A percentile compares a stretch with the other conserved stretches of the same genome.
phyloP scores from a whole-genome alignment of 2,797 vertebrate species.

The Epinephelus coioides region DNA sequence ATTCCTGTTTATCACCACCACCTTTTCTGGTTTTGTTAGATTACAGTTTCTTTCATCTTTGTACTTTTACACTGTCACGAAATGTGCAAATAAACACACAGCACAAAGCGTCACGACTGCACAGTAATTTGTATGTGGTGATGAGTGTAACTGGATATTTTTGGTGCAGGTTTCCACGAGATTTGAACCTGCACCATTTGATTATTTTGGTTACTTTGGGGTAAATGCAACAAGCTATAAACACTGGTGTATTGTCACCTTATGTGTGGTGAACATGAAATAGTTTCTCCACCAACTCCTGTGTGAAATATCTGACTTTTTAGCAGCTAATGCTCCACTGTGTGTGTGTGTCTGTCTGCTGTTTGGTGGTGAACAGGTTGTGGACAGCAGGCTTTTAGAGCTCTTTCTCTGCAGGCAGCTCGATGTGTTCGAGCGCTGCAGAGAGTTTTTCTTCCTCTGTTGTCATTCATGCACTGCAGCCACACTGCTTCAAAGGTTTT shows the following conservation, averaged over 20 bases:
- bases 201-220: neutral
- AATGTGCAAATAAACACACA: neutral
- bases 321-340: no score
- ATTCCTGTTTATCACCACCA: constrained; percentile 6
- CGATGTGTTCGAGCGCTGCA: neutral
- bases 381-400: no score
- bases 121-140: neutral
- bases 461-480: constrained; percentile 40
- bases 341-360: neutral
- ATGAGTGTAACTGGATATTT: neutral
- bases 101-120: neutral
- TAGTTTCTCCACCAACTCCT: no score
- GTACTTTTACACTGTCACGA: neutral
- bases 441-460: constrained; percentile 19
- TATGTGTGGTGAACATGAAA: no score
- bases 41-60: constrained; percentile 7
- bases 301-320: no score
- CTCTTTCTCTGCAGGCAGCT: neutral
- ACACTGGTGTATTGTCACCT: no score
- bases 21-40: neutral
- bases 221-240: neutral
- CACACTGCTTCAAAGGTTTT: constrained; percentile 50
- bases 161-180: neutral
- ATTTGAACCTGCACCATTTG: neutral
- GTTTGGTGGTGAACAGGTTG: neutral